Evolutionary conservation across 2,888 invertebrate genomes (phyloP), one percentile per base, ranked within the genome.

Genomic region (Lepidochitona cinerea): DNA sequence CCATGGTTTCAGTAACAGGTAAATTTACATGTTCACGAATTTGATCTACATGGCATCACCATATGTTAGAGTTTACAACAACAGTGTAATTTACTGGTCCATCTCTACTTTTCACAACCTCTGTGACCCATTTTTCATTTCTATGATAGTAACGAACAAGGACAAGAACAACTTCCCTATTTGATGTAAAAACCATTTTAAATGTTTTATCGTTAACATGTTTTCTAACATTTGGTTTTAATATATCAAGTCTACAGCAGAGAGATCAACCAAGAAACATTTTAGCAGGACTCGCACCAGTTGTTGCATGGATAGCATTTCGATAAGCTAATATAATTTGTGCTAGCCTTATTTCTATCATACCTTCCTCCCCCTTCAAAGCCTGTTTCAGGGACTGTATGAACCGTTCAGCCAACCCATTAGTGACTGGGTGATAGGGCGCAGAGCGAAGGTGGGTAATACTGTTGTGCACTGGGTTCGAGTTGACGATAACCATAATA

Each of bases 391-490:
- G 68, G 23, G 68, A 68, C 54, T 37, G 67, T 0, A 75, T 71
- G 14, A 69, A 64, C 12, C 75, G 35, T 67, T 75, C 75, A 29
- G 65, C 75, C 41, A 70, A 41, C 32, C 75, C 72, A 36, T 75
- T 75, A 4, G 75, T 66, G 23, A 35, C 52, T 26, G 73, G 73
- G 37, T 32, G n/a, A n/a, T 71, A 75, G 5, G 76, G 76, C 9
- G 74, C 72, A 3, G 74, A 76, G 12, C 41, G 54, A 49, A 72
- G 54, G 41, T 76, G 76, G 35, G 66, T 64, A 9, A 76, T 69
- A 14, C 74, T 72, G 52, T 76, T 74, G 12, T 53, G 23, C n/a
- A n/a, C n/a, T n/a, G n/a, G n/a, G n/a, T n/a, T n/a, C n/a, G n/a
- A n/a, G n/a, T n/a, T n/a, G n/a, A n/a, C n/a, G n/a, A n/a, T n/a